Evolutionary conservation across 2,113 vertebrate species (phyloP).

Genomic region (Cryptotis parvus): DNA sequence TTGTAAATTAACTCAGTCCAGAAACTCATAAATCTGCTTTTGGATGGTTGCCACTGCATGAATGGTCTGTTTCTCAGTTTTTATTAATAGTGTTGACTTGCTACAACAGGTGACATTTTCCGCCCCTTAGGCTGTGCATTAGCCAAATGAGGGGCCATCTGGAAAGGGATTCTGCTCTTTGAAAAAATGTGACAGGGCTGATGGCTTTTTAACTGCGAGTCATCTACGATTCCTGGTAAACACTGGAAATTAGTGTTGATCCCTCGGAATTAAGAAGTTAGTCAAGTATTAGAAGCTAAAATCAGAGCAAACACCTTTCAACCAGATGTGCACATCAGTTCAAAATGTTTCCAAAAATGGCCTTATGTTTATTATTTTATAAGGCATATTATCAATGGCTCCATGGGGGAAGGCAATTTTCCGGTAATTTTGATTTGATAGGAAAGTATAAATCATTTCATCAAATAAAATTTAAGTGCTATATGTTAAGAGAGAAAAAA

Average conservation of each 20-base stretch:
- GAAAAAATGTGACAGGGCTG: constrained; percentile 90
- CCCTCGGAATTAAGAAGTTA: constrained; percentile 86
- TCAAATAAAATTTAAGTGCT: not conserved
- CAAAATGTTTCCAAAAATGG: constrained; percentile 68
- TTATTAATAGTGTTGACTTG: constrained; percentile 89
- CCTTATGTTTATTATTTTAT: constrained; percentile 4
- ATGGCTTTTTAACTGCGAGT: constrained; percentile 92
- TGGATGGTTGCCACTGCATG: constrained; percentile 72
- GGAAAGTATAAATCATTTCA: not conserved
- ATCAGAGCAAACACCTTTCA: constrained; percentile 83
- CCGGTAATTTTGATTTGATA: not conserved
- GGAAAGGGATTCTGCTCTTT: constrained; percentile 90
- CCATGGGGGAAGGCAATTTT: not conserved
- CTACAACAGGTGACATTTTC: constrained; percentile 90
- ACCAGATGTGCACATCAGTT: constrained; percentile 84
- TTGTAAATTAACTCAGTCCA: constrained; percentile 69
- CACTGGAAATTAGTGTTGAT: constrained; percentile 88
- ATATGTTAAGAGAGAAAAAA: not conserved
- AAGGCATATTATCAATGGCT: not conserved
- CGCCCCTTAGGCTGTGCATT: constrained; percentile 90
- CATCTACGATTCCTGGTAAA: constrained; percentile 90
- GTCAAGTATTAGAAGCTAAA: constrained; percentile 85
- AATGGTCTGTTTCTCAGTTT: constrained; percentile 82
- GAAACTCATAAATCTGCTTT: constrained; percentile 76
- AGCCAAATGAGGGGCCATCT: constrained; percentile 91